Evolutionary conservation across 1,140 invertebrate species (phyloP), one percentile per base, ranked within the genome.

Genomic region (Thalassaphorura encarpata): DNA sequence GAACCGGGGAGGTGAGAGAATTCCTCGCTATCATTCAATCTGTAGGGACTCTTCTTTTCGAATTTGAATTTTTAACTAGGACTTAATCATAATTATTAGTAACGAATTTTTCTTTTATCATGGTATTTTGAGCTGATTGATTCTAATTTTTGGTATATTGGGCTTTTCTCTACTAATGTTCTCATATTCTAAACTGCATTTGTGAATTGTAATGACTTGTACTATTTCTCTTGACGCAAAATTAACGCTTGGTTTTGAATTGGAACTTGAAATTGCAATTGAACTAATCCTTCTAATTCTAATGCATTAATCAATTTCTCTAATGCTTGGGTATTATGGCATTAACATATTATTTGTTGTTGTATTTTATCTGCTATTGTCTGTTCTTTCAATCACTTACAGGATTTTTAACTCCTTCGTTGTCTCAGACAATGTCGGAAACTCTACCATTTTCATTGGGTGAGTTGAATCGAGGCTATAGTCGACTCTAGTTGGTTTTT

Each of bases 1-100:
- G 60, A 89, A 93, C 74, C 82, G 86, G 82, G 63, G 63, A 54
- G 90, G 93, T 95, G 78, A 48, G 52, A 6, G 31, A 42, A 42
- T 42, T 42, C 8, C 6, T 42, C 6, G 18, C 13, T 8, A n/a
- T 13, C 6, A 42, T 42, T 42, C 19, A 13, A 42, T 13, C 13
- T 13, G 13, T 42, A 6, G 13, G 6, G 6, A 42, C 19, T n/a
- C 6, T 19, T 42, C 13, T 19, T 6, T 8, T 19, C 41, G 13
- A 19, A 19, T 42, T 19, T 42, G 13, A 42, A 42, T 24, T 24
- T 47, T 47, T 47, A 24, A 27, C 27, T 47, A n/a, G n/a, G n/a
- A n/a, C n/a, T n/a, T n/a, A n/a, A n/a, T n/a, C n/a, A n/a, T n/a
- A n/a, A n/a, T n/a, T n/a, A n/a, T n/a, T n/a, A n/a, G n/a, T n/a